These are phyloP conservation scores for Piezodorus guildinii DNA, from an alignment of 1,140 invertebrate species.

Conservation along the genomic window DNA sequence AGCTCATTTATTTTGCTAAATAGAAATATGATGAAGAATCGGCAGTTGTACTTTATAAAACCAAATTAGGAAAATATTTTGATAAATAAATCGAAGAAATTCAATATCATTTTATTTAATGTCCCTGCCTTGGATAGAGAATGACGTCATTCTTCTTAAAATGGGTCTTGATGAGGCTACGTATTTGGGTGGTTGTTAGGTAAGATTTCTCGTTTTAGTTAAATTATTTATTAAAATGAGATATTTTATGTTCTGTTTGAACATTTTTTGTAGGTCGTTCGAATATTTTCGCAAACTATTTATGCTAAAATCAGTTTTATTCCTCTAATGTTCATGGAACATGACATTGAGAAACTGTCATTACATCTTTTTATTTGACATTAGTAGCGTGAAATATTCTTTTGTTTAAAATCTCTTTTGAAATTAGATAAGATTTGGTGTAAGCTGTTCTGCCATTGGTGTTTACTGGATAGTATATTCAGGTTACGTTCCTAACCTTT, in stretches of 20 bases:
- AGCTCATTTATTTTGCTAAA: too few relatives aligned
- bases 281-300: not conserved
- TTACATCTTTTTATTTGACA: slow-evolving; percentile 5
- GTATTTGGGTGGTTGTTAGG: slow-evolving; percentile 16
- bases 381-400: not conserved
- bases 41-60: too few relatives aligned
- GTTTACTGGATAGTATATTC: not conserved
- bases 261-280: not conserved
- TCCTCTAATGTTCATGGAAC: not conserved
- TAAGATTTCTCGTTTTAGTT: slow-evolving; percentile 1
- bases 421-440: not conserved
- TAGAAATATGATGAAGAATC: too few relatives aligned
- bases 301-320: not conserved
- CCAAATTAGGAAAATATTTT: too few relatives aligned
- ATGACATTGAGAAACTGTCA: slow-evolving; percentile 2
- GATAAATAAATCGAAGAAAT: not conserved
- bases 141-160: slow-evolving; percentile 23
- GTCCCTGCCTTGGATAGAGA: not conserved
- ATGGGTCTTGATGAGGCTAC: slow-evolving; percentile 18
- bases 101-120: slow-evolving; percentile 14
- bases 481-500: too few relatives aligned
- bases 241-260: not conserved
- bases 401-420: not conserved
- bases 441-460: not conserved
- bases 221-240: slow-evolving; percentile 1